Percentiles rank a stretch among this genome's conserved stretches.
phyloP scores from a whole-genome alignment of 2,888 invertebrate genomes.

The Sussaba pulchella region DNA sequence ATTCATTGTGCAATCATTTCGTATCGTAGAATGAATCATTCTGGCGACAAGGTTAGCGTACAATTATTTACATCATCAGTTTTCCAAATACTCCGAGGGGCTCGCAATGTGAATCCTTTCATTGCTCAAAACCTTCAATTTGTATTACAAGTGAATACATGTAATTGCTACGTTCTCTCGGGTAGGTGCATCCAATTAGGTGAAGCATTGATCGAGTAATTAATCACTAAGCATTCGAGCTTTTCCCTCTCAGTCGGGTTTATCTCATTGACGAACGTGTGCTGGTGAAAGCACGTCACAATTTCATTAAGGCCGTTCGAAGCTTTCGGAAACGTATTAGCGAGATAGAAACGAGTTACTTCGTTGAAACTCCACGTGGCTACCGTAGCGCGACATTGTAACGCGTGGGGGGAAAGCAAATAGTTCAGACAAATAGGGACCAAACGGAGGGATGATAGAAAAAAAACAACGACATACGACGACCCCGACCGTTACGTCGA shows the following conservation, averaged over 20 bases:
- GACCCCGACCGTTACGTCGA: no score
- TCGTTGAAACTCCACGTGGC: neutral
- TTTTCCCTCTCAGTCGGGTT: conserved; percentile 3
- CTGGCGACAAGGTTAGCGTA: no score
- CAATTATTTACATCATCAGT: neutral
- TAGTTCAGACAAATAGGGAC: neutral
- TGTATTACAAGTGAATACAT: neutral
- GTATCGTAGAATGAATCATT: neutral
- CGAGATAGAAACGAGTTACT: neutral
- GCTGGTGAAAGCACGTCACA: conserved; percentile 17
- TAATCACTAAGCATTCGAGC: conserved; percentile 37
- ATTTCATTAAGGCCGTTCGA: conserved; percentile 39
- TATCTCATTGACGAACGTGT: neutral
- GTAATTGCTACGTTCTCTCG: neutral
- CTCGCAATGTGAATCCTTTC: neutral
- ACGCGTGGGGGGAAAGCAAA: neutral
- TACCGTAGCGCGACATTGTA: neutral
- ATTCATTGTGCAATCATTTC: neutral
- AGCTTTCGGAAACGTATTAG: conserved; percentile 9
- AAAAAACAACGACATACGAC: conserved; percentile 22
- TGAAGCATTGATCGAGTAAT: conserved; percentile 18
- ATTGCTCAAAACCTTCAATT: neutral
- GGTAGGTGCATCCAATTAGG: neutral
- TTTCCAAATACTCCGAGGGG: neutral
- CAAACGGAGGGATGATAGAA: conserved; percentile 1